Evolutionary conservation across 2,888 invertebrate genomes (phyloP), one percentile per base, ranked within the genome.

Genomic region (Drosophila affinis): DNA sequence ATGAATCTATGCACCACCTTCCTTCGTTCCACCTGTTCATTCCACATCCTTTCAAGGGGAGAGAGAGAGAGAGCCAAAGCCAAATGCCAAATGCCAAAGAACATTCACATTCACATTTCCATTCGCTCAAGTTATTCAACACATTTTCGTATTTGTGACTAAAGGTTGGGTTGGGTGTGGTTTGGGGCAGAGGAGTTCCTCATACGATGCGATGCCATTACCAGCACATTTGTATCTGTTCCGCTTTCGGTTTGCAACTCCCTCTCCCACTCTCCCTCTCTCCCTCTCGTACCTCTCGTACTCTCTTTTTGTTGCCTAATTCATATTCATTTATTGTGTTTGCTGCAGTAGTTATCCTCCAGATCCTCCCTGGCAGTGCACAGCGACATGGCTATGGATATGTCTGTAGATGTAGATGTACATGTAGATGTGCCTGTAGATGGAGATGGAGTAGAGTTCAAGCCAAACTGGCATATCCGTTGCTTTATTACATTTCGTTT

Each of bases 401-500:
- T 3, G 21, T 3, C 21, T 21, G 21, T 21, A 21, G 21, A 21
- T 21, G 21, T 21, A 21, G 21, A 21, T 21, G 21, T 21, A 3
- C 3, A 21, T 21, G 21, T 21, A 21, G 21, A 21, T 21, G 21
- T 21, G 0, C 3, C 3, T 10, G 39, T 9, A 24, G 17, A 29
- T 29, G 6, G 21, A 46, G 51, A 62, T 63, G 65, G 45, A 49
- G 68, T 57, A 53, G 71, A 62, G 81, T 63, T 74, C 68, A 62
- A 72, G 87, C 84, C 84, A 71, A 87, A 87, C 88, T 77, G 86
- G 88, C 78, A 88, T 83, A 83, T 83, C 80, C 83, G 88, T 82
- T 83, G 83, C 87, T 83, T 83, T 83, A 83, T 83, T 83, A 83
- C 83, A 88, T 83, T 83, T 83, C 88, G 83, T 83, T 83, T 83